Percentiles rank a stretch among this genome's conserved stretches.
These are phyloP conservation scores for Agrochola macilenta DNA, from an alignment of 2,888 invertebrate species.

Conservation along the genomic window DNA sequence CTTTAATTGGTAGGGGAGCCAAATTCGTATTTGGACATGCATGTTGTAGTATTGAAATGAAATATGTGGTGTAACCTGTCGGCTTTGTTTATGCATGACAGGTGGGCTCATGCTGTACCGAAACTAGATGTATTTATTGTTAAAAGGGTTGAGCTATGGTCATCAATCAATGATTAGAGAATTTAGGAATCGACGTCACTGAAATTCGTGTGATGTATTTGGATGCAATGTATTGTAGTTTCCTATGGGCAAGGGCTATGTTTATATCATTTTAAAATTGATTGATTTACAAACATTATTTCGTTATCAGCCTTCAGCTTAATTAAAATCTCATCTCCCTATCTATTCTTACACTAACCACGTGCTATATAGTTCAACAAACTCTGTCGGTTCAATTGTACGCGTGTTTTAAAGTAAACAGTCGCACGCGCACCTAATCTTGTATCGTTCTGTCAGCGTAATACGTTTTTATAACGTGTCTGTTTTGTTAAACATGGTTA, in stretches of 20 bases:
- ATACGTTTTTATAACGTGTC: slow-evolving; percentile 59
- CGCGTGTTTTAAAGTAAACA: slow-evolving; percentile 62
- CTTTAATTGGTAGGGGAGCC: slow-evolving; percentile 55
- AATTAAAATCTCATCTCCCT: slow-evolving; percentile 6
- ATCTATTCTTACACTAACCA: slow-evolving; percentile 31
- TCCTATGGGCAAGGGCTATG: background rate
- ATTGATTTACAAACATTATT: background rate
- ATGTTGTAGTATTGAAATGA: slow-evolving; percentile 39
- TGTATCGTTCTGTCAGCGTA: slow-evolving; percentile 67
- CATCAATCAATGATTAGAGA: too few species aligned
- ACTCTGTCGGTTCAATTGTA: slow-evolving; percentile 53
- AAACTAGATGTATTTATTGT: slow-evolving; percentile 21
- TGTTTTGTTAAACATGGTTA: slow-evolving; percentile 48
- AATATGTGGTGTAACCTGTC: slow-evolving; percentile 51
- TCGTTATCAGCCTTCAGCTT: background rate
- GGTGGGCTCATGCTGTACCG: slow-evolving; percentile 20
- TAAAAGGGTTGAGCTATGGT: background rate
- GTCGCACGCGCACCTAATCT: slow-evolving; percentile 65
- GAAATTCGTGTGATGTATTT: background rate
- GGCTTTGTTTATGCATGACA: slow-evolving; percentile 43
- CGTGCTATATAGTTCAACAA: slow-evolving; percentile 54
- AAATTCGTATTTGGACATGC: slow-evolving; percentile 42
- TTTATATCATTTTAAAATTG: background rate
- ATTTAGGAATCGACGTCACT: background rate
- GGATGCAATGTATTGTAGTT: background rate